phyloP scores from a whole-genome alignment of 1,140 invertebrate genomes.

The Drosophila ogumai region DNA sequence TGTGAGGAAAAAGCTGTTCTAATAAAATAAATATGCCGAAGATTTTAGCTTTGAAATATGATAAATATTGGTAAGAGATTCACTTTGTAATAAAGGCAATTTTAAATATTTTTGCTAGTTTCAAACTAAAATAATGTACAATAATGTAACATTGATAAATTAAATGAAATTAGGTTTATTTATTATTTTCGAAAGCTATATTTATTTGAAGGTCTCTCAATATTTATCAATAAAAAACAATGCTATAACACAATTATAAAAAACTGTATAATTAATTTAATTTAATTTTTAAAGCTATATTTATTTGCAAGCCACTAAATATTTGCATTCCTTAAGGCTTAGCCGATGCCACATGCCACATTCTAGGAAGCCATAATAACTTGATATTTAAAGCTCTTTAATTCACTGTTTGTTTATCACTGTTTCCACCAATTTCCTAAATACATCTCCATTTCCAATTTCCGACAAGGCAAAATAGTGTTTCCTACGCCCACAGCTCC shows the following conservation, averaged over 20 bases:
- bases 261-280: too few species aligned
- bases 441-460: constrained; percentile 1
- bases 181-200: neutral
- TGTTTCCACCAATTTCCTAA: constrained; percentile 22
- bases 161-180: neutral
- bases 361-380: too few species aligned
- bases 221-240: too few species aligned
- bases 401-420: neutral
- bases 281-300: too few species aligned
- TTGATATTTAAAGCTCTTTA: neutral
- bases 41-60: neutral
- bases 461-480: constrained; percentile 6
- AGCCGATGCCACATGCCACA: too few species aligned
- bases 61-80: too few species aligned
- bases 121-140: neutral
- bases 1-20: neutral
- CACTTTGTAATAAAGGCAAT: neutral
- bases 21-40: neutral
- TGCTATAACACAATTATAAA: too few species aligned
- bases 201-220: too few species aligned
- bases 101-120: neutral
- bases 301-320: too few species aligned
- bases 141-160: neutral
- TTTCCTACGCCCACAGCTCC: constrained; percentile 28
- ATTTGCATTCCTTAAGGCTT: too few species aligned